Evolutionary conservation across 2,113 vertebrate genomes (phyloP).

Genomic region (Phalacrocorax carbo): DNA sequence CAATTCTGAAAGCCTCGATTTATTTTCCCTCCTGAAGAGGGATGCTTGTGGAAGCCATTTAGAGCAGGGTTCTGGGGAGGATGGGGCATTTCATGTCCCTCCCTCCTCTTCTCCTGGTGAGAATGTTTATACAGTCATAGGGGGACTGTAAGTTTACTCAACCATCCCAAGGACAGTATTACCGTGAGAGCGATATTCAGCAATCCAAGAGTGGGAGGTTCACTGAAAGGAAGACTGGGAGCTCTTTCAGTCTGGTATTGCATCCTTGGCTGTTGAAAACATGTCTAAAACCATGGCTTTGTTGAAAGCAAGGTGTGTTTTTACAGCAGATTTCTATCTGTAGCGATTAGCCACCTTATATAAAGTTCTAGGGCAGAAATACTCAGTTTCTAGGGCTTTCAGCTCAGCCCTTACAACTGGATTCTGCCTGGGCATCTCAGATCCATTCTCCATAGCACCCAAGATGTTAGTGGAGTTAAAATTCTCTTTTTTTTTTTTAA

Average conservation of each 20-base stretch:
- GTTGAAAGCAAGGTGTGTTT: not conserved
- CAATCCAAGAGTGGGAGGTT: not conserved
- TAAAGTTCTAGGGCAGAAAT: not conserved
- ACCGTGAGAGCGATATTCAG: not conserved
- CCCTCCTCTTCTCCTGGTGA: not conserved
- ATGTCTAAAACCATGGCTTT: not conserved
- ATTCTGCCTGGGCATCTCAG: not conserved
- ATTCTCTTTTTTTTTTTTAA: no score
- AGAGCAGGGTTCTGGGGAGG: not conserved
- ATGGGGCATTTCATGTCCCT: not conserved
- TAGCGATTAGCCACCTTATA: not conserved
- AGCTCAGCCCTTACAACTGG: not conserved
- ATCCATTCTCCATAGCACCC: not conserved
- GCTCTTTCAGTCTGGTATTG: not conserved
- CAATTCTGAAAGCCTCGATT: slow-evolving; percentile 33
- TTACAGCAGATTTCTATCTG: not conserved
- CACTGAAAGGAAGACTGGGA: not conserved
- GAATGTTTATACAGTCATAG: not conserved
- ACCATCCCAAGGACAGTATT: not conserved
- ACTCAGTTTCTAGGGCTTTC: not conserved
- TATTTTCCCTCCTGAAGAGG: slow-evolving; percentile 19
- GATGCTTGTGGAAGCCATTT: not conserved
- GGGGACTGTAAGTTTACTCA: not conserved
- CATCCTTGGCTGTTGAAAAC: not conserved
- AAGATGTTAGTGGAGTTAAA: not conserved